Evolutionary conservation across 2,888 invertebrate genomes (phyloP).

Genomic region (Tupiocoris notatus): DNA sequence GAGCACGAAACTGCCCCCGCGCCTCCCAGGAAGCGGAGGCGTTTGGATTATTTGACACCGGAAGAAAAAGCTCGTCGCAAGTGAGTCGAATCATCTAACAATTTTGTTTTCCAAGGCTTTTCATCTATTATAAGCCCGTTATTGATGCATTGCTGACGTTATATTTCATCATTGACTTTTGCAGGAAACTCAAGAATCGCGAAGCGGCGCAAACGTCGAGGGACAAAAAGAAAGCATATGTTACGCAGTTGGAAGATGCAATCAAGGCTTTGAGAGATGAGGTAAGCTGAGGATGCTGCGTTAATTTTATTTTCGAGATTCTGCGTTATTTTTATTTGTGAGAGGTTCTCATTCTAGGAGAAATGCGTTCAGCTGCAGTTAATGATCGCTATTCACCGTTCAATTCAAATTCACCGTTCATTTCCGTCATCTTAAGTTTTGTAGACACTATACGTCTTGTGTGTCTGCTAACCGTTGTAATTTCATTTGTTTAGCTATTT

Average conservation of each 20-base stretch:
- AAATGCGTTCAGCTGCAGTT: background rate
- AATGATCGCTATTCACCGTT: background rate
- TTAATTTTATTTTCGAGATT: no score
- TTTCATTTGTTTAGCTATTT: no score
- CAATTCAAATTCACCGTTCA: no score
- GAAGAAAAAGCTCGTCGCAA: constrained; percentile 45
- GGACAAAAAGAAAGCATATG: constrained; percentile 83
- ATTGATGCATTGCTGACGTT: no score
- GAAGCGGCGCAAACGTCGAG: constrained; percentile 97
- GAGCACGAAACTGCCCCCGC: background rate
- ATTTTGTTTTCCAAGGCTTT: background rate
- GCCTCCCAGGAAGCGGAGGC: constrained; percentile 12
- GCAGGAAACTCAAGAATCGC: constrained; percentile 89
- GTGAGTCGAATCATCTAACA: constrained; percentile 30
- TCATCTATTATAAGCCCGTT: no score
- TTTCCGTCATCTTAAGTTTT: no score
- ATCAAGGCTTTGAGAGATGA: constrained; percentile 55
- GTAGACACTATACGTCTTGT: no score
- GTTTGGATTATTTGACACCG: constrained; percentile 40
- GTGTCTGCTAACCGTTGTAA: no score
- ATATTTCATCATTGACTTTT: constrained; percentile 49
- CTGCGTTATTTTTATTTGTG: no score
- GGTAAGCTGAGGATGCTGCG: no score
- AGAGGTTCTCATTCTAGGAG: no score
- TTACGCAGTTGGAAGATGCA: constrained; percentile 70